These are phyloP conservation scores for Ceyx margarethae DNA, from an alignment of 2,113 vertebrate species.

Conservation along the genomic window DNA sequence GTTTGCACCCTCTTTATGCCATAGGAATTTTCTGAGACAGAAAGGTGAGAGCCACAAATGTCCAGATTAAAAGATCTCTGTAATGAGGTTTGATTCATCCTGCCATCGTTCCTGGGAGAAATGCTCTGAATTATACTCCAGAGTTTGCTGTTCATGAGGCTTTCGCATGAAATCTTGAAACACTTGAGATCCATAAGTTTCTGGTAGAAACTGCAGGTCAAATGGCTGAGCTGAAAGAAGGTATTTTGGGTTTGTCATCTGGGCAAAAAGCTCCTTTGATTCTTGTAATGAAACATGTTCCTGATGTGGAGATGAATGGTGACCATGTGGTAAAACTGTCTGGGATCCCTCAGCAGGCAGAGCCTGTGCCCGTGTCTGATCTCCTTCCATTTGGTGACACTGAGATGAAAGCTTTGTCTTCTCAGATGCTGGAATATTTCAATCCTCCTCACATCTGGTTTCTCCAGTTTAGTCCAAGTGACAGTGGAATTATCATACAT, in stretches of 20 bases:
- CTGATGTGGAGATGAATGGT: neutral
- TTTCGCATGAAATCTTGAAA: neutral
- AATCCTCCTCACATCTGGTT: slow-evolving; percentile 4
- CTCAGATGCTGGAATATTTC: neutral
- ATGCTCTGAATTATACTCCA: neutral
- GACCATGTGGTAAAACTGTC: neutral
- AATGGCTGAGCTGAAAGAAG: neutral
- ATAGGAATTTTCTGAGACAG: neutral
- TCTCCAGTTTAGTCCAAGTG: neutral
- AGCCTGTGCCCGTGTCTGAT: neutral
- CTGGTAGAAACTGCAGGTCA: neutral
- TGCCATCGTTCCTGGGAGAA: neutral
- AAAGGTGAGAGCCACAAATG: neutral
- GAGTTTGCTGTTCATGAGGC: neutral
- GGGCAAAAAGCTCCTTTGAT: neutral
- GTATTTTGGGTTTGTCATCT: neutral
- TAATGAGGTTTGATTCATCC: slow-evolving; percentile 11
- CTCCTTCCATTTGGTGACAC: neutral
- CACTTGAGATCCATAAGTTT: neutral
- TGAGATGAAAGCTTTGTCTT: neutral
- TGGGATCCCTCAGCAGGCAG: neutral
- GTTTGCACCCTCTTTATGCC: neutral
- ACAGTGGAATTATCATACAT: neutral
- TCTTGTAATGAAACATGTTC: neutral
- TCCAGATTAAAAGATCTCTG: neutral